These are phyloP conservation scores for Buceros bicornis DNA, from an alignment of 2,797 vertebrate species.

Conservation along the genomic window DNA sequence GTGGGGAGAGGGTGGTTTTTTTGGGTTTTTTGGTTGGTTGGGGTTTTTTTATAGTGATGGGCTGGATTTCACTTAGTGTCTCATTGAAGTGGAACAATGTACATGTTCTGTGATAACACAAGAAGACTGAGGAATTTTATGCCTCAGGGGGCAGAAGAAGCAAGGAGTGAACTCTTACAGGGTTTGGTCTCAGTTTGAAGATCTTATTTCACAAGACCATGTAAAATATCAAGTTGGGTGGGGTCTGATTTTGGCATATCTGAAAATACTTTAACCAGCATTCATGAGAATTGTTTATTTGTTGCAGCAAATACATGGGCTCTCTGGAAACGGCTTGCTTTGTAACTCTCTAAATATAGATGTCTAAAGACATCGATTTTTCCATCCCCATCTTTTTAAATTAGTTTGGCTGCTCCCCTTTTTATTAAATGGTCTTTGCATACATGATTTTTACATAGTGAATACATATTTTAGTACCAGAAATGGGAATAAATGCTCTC, in stretches of 20 bases:
- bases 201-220: neutral
- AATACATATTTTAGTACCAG: neutral
- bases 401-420: neutral
- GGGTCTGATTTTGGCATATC: neutral
- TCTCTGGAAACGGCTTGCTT: neutral
- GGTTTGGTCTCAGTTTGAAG: neutral
- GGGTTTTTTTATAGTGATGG: neutral
- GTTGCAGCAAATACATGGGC: neutral
- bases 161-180: fast-evolving
- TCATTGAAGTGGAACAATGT: neutral
- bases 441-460: neutral
- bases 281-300: neutral
- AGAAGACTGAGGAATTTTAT: neutral
- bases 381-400: neutral
- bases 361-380: neutral
- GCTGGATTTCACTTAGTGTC: neutral
- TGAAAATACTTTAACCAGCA: neutral
- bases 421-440: neutral
- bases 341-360: neutral
- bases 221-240: neutral
- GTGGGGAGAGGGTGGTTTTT: no score
- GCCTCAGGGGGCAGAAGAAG: neutral
- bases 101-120: neutral
- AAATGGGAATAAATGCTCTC: neutral
- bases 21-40: no score